Percentiles rank a stretch among this genome's conserved stretches.
Conservation (phyloP, 2,888 invertebrate species). For the Lochmaea crataegi region DNA sequence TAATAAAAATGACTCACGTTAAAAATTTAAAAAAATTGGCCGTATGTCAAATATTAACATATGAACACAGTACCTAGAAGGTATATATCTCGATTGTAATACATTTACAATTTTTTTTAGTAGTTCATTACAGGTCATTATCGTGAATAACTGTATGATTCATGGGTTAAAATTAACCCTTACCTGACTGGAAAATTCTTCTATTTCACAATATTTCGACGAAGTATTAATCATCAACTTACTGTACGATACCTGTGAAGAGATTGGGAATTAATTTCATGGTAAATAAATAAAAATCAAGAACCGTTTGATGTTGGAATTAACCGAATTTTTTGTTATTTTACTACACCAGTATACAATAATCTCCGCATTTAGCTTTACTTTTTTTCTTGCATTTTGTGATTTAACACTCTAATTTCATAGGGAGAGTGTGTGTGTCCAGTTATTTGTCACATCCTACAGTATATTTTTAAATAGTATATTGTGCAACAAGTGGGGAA, state of each 20-base stretch:
- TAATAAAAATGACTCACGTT: neutral
- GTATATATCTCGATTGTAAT: neutral
- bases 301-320: too few species aligned
- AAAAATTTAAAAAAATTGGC: constrained; percentile 1
- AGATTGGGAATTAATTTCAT: neutral
- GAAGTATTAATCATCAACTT: neutral
- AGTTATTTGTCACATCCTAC: too few species aligned
- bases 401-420: too few species aligned
- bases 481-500: too few species aligned
- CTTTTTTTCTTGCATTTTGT: too few species aligned
- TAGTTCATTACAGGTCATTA: constrained; percentile 10
- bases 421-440: too few species aligned
- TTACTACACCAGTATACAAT: too few species aligned
- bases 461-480: too few species aligned
- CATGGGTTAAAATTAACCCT: constrained; percentile 26
- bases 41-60: neutral
- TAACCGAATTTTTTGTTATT: too few species aligned
- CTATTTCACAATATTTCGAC: constrained; percentile 9
- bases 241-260: neutral
- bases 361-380: too few species aligned
- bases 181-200: neutral
- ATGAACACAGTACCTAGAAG: neutral
- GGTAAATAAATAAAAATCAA: neutral
- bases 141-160: constrained; percentile 16
- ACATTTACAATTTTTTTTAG: neutral